Percentiles rank a stretch among this genome's conserved stretches.
Conservation (phyloP, 2,888 invertebrate genomes). For the Abrostola triplasia region DNA sequence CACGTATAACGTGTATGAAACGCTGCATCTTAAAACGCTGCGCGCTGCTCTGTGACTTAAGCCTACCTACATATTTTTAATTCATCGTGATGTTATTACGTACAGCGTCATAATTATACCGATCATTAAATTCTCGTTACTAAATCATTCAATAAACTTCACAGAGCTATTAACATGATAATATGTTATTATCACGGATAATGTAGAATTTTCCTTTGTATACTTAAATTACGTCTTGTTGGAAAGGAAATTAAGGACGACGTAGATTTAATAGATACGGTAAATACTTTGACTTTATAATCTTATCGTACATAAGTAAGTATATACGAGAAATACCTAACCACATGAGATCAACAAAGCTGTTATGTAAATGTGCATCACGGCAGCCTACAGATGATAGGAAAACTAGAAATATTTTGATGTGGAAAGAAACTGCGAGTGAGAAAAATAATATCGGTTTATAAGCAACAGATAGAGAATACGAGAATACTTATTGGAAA, state of each 20-base stretch:
- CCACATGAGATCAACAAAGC: slow-evolving; percentile 41
- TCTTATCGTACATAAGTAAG: slow-evolving; percentile 22
- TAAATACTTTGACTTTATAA: slow-evolving; percentile 45
- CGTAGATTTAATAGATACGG: slow-evolving; percentile 34
- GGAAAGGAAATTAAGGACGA: slow-evolving; percentile 24
- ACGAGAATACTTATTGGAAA: not conserved
- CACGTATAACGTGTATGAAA: too few species aligned
- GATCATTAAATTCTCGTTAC: slow-evolving; percentile 42
- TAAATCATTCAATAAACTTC: slow-evolving; percentile 31
- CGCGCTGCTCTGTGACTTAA: not conserved
- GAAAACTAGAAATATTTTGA: slow-evolving; percentile 37
- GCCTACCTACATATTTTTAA: slow-evolving; percentile 2
- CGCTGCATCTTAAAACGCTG: not conserved
- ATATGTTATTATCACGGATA: slow-evolving; percentile 28
- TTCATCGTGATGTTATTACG: slow-evolving; percentile 35
- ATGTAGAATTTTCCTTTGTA: slow-evolving; percentile 42
- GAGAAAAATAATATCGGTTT: slow-evolving; percentile 24
- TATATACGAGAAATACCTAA: slow-evolving; percentile 36
- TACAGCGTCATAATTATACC: slow-evolving; percentile 34
- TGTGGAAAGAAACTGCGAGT: slow-evolving; percentile 23
- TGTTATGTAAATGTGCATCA: slow-evolving; percentile 46
- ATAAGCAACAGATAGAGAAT: slow-evolving; percentile 28
- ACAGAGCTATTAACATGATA: slow-evolving; percentile 41
- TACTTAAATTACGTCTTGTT: slow-evolving; percentile 7
- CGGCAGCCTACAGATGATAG: slow-evolving; percentile 30